Evolutionary conservation across 2,888 invertebrate genomes (phyloP), one percentile per base, ranked within the genome.

Genomic region (Erpobdella octoculata): DNA sequence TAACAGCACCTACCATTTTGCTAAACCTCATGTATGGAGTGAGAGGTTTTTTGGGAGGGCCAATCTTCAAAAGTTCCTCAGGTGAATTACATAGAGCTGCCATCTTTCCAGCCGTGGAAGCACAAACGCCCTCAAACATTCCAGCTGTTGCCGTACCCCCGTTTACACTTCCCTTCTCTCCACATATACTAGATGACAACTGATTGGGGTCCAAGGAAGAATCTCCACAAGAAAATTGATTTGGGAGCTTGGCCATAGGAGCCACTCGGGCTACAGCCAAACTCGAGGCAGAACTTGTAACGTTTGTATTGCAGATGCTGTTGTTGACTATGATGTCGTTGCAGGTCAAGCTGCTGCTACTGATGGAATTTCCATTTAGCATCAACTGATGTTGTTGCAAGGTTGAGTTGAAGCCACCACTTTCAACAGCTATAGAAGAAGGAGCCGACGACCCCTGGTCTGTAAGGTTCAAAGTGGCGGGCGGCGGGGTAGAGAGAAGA

Each of bases 1-100:
- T n/a, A 41, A 12, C 5, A 33, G 28, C 31, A 73, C 76, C 75
- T 64, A 77, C 77, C 38, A 76, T 71, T 64, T 77, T 77, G 71
- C 77, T 77, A 72, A 76, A 77, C 33, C 77, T 65, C 77, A 77
- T 77, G 64, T 77, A 77, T 1, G 77, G 77, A n/a, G 77, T 77
- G 9, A 77, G 74, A 12, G 77, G 77, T 66, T 76, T 76, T 69
- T 76, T 76, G 35, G 77, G 77, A 28, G 76, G 77, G 37, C 71
- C 73, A 33, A 62, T 58, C 53, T 70, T 72, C 25, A 35, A 35
- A 36, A 31, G 33, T 8, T 69, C 25, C 21, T 36, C 33, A 8
- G 25, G 4, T 9, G 33, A 9, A 4, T 28, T 62, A 12, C 15
- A 0, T n/a, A n/a, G 9, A 2, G 62, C 3, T 1, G 62, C 6